A percentile compares a stretch with the other conserved stretches of the same genome.
These are phyloP conservation scores for Scarus forsteni DNA, from an alignment of 2,797 vertebrate species.

Conservation along the genomic window DNA sequence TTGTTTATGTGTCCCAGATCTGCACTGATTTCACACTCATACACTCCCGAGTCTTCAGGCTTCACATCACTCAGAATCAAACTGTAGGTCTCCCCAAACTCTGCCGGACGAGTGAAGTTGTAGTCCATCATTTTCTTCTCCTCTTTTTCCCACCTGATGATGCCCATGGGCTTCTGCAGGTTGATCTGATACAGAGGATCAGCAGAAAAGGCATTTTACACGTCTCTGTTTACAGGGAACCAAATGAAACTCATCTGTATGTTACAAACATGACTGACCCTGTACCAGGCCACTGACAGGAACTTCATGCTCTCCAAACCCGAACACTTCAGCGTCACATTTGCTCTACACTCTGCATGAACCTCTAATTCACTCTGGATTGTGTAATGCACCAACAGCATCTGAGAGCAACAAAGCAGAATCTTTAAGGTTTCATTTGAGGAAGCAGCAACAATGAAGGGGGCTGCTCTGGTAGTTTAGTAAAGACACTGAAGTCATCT, in stretches of 20 bases:
- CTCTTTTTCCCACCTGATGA: conserved; percentile 29
- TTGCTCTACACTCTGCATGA: conserved; percentile 24
- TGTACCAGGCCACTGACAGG: conserved; percentile 76
- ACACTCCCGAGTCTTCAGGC: conserved; percentile 67
- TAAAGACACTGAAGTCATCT: not conserved
- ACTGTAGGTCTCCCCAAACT: conserved; percentile 9
- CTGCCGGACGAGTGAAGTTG: rapidly evolving
- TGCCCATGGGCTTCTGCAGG: not conserved
- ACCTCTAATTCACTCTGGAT: not conserved
- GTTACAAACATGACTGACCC: conserved; percentile 59
- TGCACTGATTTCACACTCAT: conserved; percentile 66
- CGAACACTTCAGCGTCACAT: conserved; percentile 65
- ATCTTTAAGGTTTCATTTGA: not conserved
- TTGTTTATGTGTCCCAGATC: conserved; percentile 49
- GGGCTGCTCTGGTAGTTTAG: not conserved
- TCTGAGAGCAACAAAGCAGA: conserved; percentile 34
- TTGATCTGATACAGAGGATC: not conserved
- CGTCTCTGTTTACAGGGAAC: not conserved
- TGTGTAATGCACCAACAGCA: conserved; percentile 48
- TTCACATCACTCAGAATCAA: conserved; percentile 60
- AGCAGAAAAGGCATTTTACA: not conserved
- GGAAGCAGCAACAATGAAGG: not conserved
- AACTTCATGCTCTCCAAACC: conserved; percentile 7
- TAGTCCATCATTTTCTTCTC: rapidly evolving
- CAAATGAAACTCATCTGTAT: not conserved